Evolutionary conservation across 2,888 invertebrate species (phyloP), one percentile per base, ranked within the genome.

Genomic region (Melipona beecheii): DNA sequence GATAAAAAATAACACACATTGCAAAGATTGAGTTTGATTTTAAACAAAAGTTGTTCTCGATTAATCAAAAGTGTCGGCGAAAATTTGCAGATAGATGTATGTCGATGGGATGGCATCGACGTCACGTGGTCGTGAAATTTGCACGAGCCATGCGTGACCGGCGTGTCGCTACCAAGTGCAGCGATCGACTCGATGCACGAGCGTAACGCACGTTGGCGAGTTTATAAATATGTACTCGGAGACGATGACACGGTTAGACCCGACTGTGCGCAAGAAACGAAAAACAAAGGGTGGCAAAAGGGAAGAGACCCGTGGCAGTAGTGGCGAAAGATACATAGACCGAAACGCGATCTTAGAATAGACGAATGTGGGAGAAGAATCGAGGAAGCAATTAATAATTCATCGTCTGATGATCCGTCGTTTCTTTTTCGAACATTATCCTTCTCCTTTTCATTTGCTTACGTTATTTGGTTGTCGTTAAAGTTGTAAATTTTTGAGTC

Each of bases 301-400:
- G 24, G 9, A 65, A 60, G 69, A 66, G 27, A 27, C 15, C 6
- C 27, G 27, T 27, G 58, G 60, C 5, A 36, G 52, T 24, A 17
- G 60, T 11, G 58, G 50, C 54, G 36, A 4, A 19, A n/a, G 69
- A 56, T 19, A 58, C 11, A 75, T 52, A 72, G 64, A 56, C 52
- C 31, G 73, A 76, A 68, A 80, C 78, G 77, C 75, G 77, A 60
- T 70, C 78, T 69, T 36, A 68, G 50, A 78, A 84, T 77, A 70
- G 71, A 75, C 43, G 70, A 64, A 56, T 56, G 66, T n/a, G 54
- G 54, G 36, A 71, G 36, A 21, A 72, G 65, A 76, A 86, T 88
- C 68, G 81, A 85, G 73, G 65, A 78, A 83, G 88, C 79, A 85
- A 84, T 90, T 88, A 90, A 88, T 91, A 89, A 90, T 91, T 91